phyloP scores from a whole-genome alignment of 2,113 vertebrate genomes.

The Turnix velox region DNA sequence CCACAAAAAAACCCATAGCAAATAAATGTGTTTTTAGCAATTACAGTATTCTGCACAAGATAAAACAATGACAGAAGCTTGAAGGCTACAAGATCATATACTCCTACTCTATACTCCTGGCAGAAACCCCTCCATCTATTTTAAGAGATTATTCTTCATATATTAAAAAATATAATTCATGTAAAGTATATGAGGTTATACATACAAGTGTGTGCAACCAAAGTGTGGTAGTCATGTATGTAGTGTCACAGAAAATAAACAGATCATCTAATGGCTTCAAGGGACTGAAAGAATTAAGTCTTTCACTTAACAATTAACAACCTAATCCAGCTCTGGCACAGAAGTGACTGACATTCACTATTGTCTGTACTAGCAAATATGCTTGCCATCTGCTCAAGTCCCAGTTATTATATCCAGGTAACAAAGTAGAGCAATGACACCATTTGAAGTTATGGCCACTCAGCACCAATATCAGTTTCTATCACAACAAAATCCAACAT shows the following conservation, averaged over 20 bases:
- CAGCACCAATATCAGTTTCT: not conserved
- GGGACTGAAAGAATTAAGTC: not conserved
- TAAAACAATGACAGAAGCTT: not conserved
- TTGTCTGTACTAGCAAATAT: not conserved
- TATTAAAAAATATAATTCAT: not conserved
- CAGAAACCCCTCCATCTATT: not conserved
- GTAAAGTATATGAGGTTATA: not conserved
- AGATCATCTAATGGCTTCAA: not conserved
- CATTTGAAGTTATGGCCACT: not conserved
- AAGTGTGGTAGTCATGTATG: not conserved
- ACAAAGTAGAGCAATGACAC: not conserved
- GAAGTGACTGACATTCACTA: not conserved
- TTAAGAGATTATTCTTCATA: not conserved
- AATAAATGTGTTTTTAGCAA: not conserved
- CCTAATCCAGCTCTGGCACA: not conserved
- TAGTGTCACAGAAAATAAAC: not conserved
- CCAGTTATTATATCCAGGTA: not conserved
- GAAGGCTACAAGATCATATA: not conserved
- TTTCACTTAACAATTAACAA: not conserved
- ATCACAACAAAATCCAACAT: not conserved
- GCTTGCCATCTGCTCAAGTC: not conserved
- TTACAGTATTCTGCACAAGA: not conserved
- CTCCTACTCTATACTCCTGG: not conserved
- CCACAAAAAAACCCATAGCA: not conserved
- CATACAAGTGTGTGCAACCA: not conserved